phyloP scores from a whole-genome alignment of 1,140 invertebrate genomes.

The Armadillidium nasatum region DNA sequence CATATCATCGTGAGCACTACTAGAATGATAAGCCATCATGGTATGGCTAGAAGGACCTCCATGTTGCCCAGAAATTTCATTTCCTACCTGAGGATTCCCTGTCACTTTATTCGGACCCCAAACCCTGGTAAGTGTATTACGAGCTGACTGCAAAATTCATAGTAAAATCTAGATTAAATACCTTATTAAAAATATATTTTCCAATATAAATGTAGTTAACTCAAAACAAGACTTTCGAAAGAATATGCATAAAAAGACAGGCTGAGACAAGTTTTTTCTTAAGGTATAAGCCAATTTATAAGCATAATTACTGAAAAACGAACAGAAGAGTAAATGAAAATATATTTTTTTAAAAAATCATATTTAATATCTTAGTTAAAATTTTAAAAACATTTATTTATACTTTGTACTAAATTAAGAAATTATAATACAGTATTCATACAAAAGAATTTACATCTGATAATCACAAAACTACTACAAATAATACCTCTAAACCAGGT shows the following conservation, averaged over 20 bases:
- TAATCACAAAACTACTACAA: constrained; percentile 29
- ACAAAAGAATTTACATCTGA: background rate
- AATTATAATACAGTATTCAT: background rate
- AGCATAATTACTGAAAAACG: no score
- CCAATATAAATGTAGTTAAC: no score
- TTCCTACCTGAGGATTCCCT: background rate
- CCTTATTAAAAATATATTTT: background rate
- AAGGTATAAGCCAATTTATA: no score
- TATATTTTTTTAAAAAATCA: no score
- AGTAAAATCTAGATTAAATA: background rate
- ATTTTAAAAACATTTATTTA: no score
- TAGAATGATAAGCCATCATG: background rate
- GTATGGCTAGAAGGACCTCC: background rate
- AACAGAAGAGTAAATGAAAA: no score
- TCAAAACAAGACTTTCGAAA: no score
- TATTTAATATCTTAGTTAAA: no score
- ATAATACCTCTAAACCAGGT: constrained; percentile 25
- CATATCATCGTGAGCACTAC: background rate
- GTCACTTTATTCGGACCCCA: background rate
- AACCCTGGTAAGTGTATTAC: background rate
- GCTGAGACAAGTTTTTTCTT: no score
- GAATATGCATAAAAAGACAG: no score
- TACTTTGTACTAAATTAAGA: background rate
- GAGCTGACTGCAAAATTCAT: background rate
- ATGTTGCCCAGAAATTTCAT: background rate